Evolutionary conservation across 2,888 invertebrate genomes (phyloP), one percentile per base, ranked within the genome.

Genomic region (Plebejus melissa): DNA sequence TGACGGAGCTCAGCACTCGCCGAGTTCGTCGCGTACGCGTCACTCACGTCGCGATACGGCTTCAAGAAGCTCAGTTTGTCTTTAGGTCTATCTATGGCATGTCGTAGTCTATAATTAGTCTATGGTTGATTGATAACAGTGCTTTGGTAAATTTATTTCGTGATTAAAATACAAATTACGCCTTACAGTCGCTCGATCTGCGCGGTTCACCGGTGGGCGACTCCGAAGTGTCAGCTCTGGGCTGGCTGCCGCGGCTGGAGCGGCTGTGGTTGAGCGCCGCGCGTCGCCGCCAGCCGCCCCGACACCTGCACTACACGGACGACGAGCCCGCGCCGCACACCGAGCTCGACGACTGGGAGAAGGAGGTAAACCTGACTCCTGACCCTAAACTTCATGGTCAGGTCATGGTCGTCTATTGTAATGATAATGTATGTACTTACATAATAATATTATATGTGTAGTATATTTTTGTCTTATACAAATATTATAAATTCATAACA

Each of bases 1-100:
- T 97, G 41, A 94, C 94, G 65, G 94, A 95, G 60, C 89, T 97
- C 5, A 92, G 94, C 76, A 86, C 88, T 97, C 78, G 94, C 94
- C 0, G 96, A 97, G 85, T 96, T 96, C 82, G 95, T 96, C 22
- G 96, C 97, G 0, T 97, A 97, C 86, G 95, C 96, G 0, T 96
- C 96, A 82, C 94, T 97, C 76, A 95, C 97, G 0, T 94, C 96
- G 0, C 88, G 96, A 80, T 96, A 96, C 83, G 97, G 97, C 0
- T 97, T 96, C 85, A 93, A 93, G 80, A 85, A 89, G 1, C 86
- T 96, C 1, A 88, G 95, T 95, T 82, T 32, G 54, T 41, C 41
- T 38, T 9, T 70, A 4, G 28, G 22, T 22, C 22, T n/a, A n/a
- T 28, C 32, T 65, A 65, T 65, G 65, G 32, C 0, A 4, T n/a